Base-by-base conservation (phyloP, 2,113 vertebrate species). In the Halichoeres trimaculatus region DNA sequence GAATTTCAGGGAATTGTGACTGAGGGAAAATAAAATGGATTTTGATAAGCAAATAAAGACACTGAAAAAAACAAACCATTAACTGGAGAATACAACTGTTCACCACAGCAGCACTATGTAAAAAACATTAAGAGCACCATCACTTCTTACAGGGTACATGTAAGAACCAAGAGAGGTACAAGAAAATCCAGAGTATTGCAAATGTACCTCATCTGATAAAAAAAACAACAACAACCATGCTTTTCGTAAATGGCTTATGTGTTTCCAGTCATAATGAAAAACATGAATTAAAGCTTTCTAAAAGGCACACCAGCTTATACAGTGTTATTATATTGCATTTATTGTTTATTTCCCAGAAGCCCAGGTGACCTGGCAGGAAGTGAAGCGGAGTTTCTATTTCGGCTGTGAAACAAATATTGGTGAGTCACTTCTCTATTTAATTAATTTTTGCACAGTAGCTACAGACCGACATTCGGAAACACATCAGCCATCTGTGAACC, bases 401-500 rank as follows among this genome's bases (percentile, higher is more conserved):
- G 68, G 41, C 41, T 51, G 22, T 51, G 69, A 68, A 77, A 77
- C 61, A 66, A 70, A 86, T 78, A 80, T 59, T 17, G 41, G 38
- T 58, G 72, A 74, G 53, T 78, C 57, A 45, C 53, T 66, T 23
- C 17, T 53, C 30, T 30, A 30, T 30, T 72, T 69, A 57, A 76
- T 70, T 47, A 56, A 61, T 66, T 36, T 62, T 26, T 43, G 68
- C 59, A 64, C 38, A 43, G 65, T 47, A 81, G 71, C 55, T 43
- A 36, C 74, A 80, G 53, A 80, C 51, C 64, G 52, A 55, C 26
- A 22, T 17, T 45, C 17, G 75, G 53, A 65, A 75, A 81, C 63
- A 80, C 67, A 80, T 38, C 23, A 76, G 70, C 75, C 80, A 78
- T 89, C 76, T 89, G 78, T 16, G 74, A 60, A 51, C 50, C 63